A percentile compares a stretch with the other conserved stretches of the same genome.
phyloP scores from a whole-genome alignment of 2,888 invertebrate genomes.

The Chydorus sphaericus region DNA sequence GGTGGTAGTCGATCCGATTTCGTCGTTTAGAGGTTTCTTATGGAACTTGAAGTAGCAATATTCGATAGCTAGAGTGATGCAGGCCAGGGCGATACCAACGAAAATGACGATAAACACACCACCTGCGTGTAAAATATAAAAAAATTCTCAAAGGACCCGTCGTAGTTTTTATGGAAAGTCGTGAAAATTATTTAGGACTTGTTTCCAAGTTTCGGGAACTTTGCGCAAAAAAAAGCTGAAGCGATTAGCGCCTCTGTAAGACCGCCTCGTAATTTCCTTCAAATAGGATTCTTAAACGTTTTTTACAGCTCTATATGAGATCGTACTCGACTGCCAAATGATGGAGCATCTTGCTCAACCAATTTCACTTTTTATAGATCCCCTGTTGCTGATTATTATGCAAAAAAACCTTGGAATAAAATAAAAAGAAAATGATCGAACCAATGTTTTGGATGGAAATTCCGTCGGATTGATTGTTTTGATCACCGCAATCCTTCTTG shows the following conservation, averaged over 20 bases:
- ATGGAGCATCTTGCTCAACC: too few relatives aligned
- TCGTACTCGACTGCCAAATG: too few relatives aligned
- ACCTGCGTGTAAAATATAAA: constrained; percentile 25
- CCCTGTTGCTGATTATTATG: not conserved
- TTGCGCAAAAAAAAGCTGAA: not conserved
- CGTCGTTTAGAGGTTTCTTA: constrained; percentile 11
- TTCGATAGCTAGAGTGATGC: constrained; percentile 78
- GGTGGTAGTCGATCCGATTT: not conserved
- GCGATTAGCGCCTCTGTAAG: too few relatives aligned
- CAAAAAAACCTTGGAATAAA: too few relatives aligned
- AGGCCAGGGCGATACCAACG: constrained; percentile 83
- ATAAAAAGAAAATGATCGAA: constrained; percentile 15
- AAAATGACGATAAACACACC: constrained; percentile 96
- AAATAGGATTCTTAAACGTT: too few relatives aligned
- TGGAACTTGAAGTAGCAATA: constrained; percentile 73
- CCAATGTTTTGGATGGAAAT: constrained; percentile 96
- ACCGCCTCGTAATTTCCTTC: too few relatives aligned
- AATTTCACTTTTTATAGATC: not conserved
- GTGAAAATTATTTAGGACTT: too few relatives aligned
- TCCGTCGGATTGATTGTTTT: constrained; percentile 85
- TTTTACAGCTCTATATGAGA: too few relatives aligned
- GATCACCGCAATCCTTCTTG: constrained; percentile 55
- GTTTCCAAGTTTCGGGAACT: too few relatives aligned
- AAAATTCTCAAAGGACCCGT: too few relatives aligned
- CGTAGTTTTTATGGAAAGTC: too few relatives aligned